phyloP scores from a whole-genome alignment of 2,113 vertebrate genomes.

The Vulpes vulpes region DNA sequence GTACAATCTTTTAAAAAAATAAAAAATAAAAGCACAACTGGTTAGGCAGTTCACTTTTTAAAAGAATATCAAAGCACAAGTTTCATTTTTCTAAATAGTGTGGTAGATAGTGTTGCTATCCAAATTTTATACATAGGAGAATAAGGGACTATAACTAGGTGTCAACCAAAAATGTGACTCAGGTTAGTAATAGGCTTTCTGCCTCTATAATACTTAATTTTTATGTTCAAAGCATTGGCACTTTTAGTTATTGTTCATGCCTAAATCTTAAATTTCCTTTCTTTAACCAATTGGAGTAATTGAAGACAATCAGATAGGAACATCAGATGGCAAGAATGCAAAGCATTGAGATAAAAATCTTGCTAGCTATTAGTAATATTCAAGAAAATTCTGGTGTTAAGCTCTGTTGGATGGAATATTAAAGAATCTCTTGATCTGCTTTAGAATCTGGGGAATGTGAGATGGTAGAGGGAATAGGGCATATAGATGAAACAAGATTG shows the following conservation, averaged over 20 bases:
- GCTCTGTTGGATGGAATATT: neutral
- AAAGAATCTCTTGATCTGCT: constrained; percentile 34
- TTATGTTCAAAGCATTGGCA: neutral
- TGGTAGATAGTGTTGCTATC: neutral
- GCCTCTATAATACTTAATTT: constrained; percentile 3
- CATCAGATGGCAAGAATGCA: constrained; percentile 76
- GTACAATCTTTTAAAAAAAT: too few species aligned
- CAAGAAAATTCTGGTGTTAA: neutral
- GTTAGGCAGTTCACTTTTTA: constrained; percentile 45
- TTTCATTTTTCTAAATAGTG: neutral
- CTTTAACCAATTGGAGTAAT: constrained; percentile 46
- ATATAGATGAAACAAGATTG: neutral
- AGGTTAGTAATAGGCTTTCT: neutral
- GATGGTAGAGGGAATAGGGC: neutral
- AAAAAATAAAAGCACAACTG: neutral
- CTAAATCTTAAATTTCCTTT: constrained; percentile 28
- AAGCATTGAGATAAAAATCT: constrained; percentile 32
- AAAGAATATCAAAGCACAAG: constrained; percentile 31
- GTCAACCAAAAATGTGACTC: neutral
- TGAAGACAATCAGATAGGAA: constrained; percentile 43
- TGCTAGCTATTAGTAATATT: neutral
- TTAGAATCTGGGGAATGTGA: neutral
- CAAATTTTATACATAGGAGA: constrained; percentile 16
- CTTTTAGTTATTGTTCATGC: constrained; percentile 15
- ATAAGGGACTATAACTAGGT: neutral